phyloP scores from a whole-genome alignment of 2,888 invertebrate species.

The Ganaspis brasiliensis region DNA sequence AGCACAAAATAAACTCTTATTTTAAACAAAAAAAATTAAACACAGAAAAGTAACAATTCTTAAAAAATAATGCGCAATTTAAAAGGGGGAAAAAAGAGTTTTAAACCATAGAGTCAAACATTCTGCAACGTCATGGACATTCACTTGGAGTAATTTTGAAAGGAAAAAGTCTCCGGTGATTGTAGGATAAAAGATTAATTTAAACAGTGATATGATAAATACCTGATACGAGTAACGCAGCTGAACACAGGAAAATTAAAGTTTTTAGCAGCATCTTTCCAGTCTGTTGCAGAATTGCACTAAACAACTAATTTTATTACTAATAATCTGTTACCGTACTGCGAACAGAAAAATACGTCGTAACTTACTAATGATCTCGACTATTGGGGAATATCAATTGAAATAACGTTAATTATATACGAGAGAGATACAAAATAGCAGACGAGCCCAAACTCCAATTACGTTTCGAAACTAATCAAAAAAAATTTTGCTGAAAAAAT shows the following conservation, averaged over 20 bases:
- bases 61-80: background rate
- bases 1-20: background rate
- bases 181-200: background rate
- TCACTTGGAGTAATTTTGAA: background rate
- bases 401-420: background rate
- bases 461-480: slow-evolving; percentile 14
- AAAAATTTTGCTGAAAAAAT: slow-evolving; percentile 8
- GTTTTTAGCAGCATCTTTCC: slow-evolving; percentile 27
- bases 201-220: slow-evolving; percentile 1
- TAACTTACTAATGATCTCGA: background rate
- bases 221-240: slow-evolving; percentile 33
- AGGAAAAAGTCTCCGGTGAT: background rate
- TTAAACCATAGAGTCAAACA: slow-evolving; percentile 22
- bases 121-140: slow-evolving; percentile 26
- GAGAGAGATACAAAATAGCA: background rate
- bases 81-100: slow-evolving; percentile 14
- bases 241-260: slow-evolving; percentile 29
- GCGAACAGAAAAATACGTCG: slow-evolving; percentile 20
- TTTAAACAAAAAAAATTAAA: background rate
- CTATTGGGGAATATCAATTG: slow-evolving; percentile 9
- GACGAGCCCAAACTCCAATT: background rate
- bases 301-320: no score
- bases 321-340: slow-evolving; percentile 8
- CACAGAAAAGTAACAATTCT: background rate
- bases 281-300: background rate